Evolutionary conservation across 1,140 invertebrate species (phyloP), one percentile per base, ranked within the genome.

Genomic region (Zaprionus africanus): DNA sequence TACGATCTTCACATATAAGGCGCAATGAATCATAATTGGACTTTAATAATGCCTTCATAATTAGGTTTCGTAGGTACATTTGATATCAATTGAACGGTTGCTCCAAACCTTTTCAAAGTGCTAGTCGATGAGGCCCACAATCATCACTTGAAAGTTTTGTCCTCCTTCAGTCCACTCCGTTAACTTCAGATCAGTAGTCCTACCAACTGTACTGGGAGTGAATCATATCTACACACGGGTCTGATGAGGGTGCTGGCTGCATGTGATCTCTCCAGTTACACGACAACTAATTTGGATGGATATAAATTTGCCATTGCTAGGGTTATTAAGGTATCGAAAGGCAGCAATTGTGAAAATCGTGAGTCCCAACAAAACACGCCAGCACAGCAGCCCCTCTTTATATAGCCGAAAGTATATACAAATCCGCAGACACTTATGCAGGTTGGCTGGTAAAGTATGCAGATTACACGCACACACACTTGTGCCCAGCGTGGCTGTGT

Each of bases 251-350:
- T 46, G 46, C 46, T 22, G 46, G 38, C 67, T 62, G 67, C 53
- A 62, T 24, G 31, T 69, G 31, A 71, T 36, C 31, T 36, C 31
- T 28, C 19, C 28, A n/a, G 24, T 71, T 64, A 57, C 51, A 57
- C n/a, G 54, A 26, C 34, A 66, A 19, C 31, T 73, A 73, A 73
- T 73, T 73, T 73, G n/a, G 17, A 34, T 54, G 65, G 36, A 69
- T 62, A 57, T 56, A 56, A 54, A 38, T 49, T 57, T 58, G 38
- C 31, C 19, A 59, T 58, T 64, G 34, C 26, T 34, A 59, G 41
- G 54, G 46, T 68, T 76, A 76, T 76, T 63, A 58, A 64, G 66
- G 73, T 64, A 76, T 76, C 26, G 73, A 64, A 76, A 70, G 56
- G 56, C 59, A 26, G 24, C 60, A 75, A 75, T 75, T 75, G 66